These are phyloP conservation scores for Cheilosia vernalis DNA, from an alignment of 2,888 invertebrate genomes.

Conservation along the genomic window DNA sequence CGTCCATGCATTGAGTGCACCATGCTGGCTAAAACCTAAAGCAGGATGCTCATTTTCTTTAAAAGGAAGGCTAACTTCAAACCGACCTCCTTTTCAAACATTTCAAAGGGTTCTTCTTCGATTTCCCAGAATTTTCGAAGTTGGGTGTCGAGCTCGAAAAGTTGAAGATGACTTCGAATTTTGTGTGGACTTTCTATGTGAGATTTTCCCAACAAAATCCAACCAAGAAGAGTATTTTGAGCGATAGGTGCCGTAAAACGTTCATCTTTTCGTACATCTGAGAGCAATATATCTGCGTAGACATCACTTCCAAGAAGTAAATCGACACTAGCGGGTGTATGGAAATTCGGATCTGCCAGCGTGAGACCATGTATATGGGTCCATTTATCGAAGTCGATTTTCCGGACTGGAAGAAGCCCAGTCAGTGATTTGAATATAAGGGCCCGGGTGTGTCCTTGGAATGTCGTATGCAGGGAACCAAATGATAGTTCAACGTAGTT, in stretches of 20 bases:
- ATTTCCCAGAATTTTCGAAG: constrained; percentile 13
- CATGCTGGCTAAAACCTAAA: too few relatives aligned
- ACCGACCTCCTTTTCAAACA: background rate
- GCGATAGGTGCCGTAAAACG: background rate
- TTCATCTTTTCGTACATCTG: background rate
- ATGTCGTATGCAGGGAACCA: background rate
- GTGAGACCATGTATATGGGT: constrained; percentile 3
- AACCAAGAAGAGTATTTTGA: constrained; percentile 9
- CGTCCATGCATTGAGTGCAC: too few relatives aligned
- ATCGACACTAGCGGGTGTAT: constrained; percentile 1
- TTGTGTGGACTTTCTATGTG: background rate
- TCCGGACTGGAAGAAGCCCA: background rate
- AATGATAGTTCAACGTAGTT: background rate
- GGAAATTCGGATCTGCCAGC: background rate
- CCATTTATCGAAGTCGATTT: background rate
- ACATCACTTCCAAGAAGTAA: constrained; percentile 24
- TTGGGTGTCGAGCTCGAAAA: background rate
- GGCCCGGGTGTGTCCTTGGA: background rate
- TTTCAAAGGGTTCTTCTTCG: constrained; percentile 7
- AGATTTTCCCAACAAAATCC: constrained; percentile 5
- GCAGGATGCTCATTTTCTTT: background rate
- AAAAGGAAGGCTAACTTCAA: constrained; percentile 8
- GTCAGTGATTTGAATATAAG: background rate
- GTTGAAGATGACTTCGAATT: background rate
- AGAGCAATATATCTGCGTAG: background rate